phyloP scores from a whole-genome alignment of 2,888 invertebrate species.

The Eurois occulta region DNA sequence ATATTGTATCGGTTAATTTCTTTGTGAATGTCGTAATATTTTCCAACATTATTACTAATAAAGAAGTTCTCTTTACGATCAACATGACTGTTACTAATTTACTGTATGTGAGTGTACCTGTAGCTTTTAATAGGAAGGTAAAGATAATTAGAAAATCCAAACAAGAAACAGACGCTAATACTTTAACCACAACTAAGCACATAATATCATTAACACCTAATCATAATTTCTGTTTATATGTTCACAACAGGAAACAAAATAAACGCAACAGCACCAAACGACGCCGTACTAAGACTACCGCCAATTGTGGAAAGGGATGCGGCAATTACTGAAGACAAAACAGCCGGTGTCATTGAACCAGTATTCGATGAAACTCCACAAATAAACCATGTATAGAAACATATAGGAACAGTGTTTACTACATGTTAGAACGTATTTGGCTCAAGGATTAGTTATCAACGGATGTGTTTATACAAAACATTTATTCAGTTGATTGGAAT shows the following conservation, averaged over 20 bases:
- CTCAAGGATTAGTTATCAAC: slow-evolving; percentile 71
- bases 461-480: slow-evolving; percentile 63
- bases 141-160: slow-evolving; percentile 1
- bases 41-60: not conserved
- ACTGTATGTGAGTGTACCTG: not conserved
- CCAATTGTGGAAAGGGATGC: slow-evolving; percentile 71
- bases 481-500: slow-evolving; percentile 60
- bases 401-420: slow-evolving; percentile 68
- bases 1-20: slow-evolving; percentile 17
- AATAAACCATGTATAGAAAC: slow-evolving; percentile 68
- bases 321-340: slow-evolving; percentile 74
- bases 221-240: slow-evolving; percentile 30
- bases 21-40: not conserved
- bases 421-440: slow-evolving; percentile 71
- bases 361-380: slow-evolving; percentile 64
- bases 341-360: slow-evolving; percentile 78
- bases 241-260: slow-evolving; percentile 43
- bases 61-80: not conserved
- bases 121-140: not conserved
- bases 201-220: slow-evolving; percentile 30
- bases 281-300: slow-evolving; percentile 49
- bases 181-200: not conserved
- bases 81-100: not conserved
- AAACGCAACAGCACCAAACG: slow-evolving; percentile 43
- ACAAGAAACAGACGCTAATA: not conserved